These are phyloP conservation scores for Chauna torquata DNA, from an alignment of 2,113 vertebrate genomes.

Conservation along the genomic window DNA sequence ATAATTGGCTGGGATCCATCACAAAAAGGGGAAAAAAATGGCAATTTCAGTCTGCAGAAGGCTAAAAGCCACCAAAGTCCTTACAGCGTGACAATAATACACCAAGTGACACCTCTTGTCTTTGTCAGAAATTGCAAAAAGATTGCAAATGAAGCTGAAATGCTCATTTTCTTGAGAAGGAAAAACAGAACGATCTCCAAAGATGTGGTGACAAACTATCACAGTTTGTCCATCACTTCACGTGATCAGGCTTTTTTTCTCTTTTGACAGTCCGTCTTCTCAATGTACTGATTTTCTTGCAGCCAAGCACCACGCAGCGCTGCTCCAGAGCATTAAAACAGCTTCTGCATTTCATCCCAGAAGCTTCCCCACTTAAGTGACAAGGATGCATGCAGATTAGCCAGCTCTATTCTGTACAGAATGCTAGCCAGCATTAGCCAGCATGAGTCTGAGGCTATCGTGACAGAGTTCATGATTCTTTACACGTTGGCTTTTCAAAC, in stretches of 20 bases:
- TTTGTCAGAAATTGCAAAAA: not conserved
- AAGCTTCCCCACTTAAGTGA: not conserved
- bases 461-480: not conserved
- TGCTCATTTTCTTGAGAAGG: not conserved
- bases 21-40: fast-evolving
- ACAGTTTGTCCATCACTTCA: not conserved
- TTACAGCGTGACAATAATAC: not conserved
- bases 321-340: not conserved
- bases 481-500: not conserved
- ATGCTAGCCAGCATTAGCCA: not conserved
- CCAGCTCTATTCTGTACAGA: not conserved
- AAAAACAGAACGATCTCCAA: not conserved
- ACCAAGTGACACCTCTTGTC: not conserved
- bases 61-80: not conserved
- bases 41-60: not conserved
- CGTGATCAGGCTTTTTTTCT: not conserved
- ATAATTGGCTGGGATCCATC: not conserved
- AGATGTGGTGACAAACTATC: not conserved
- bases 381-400: not conserved
- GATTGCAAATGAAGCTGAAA: not conserved
- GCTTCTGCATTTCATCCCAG: not conserved
- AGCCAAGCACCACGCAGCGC: not conserved
- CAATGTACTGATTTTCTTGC: not conserved
- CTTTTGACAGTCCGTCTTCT: not conserved
- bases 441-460: not conserved